Conservation (phyloP, 2,113 vertebrate genomes). For the Catharus minimus region DNA sequence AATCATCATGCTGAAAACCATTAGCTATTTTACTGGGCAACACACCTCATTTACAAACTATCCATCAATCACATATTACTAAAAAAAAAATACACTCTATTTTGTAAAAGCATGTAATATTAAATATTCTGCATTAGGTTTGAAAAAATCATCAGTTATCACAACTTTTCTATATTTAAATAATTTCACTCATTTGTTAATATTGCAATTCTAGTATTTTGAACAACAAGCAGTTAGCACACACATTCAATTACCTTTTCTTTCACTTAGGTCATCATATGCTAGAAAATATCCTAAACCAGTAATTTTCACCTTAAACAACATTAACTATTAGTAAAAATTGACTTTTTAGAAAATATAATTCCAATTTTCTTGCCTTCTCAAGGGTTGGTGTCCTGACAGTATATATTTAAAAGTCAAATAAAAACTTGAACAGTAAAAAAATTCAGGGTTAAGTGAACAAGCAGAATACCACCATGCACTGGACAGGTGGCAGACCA, state of each 20-base stretch:
- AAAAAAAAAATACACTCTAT: background rate
- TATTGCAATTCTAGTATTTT: conserved; percentile 18
- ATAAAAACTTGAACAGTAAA: background rate
- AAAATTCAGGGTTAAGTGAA: background rate
- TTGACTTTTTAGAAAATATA: conserved; percentile 16
- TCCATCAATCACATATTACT: conserved; percentile 26
- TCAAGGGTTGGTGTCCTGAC: background rate
- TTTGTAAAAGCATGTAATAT: conserved; percentile 24
- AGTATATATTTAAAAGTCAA: background rate
- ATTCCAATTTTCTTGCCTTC: conserved; percentile 4
- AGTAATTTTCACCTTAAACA: conserved; percentile 16
- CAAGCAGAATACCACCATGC: background rate
- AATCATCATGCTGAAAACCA: conserved; percentile 56
- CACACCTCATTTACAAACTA: conserved; percentile 49
- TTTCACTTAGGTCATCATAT: conserved; percentile 20
- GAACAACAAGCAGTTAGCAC: background rate
- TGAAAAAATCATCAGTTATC: conserved; percentile 37
- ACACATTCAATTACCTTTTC: conserved; percentile 12
- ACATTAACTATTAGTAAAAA: conserved; percentile 9
- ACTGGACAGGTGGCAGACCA: background rate
- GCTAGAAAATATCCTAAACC: background rate
- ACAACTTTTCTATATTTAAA: conserved; percentile 22
- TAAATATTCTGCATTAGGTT: background rate
- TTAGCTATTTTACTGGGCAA: conserved; percentile 49
- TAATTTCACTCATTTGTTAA: conserved; percentile 12